These are phyloP conservation scores for Diarsia dahlii DNA, from an alignment of 2,888 invertebrate genomes.

Conservation along the genomic window DNA sequence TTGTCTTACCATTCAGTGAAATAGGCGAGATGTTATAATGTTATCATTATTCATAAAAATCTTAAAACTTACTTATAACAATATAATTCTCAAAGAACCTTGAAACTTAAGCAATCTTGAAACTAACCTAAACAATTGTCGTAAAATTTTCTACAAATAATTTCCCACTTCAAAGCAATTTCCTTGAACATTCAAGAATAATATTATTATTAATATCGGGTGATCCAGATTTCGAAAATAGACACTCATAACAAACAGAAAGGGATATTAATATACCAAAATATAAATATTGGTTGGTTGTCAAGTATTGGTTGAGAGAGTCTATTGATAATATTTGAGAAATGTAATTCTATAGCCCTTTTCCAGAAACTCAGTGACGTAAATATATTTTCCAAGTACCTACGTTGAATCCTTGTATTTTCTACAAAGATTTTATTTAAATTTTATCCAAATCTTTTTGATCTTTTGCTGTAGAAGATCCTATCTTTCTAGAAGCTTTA, in stretches of 20 bases:
- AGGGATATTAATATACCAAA: neutral
- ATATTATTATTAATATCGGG: neutral
- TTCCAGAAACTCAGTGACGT: neutral
- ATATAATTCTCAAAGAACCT: neutral
- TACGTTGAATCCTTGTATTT: slow-evolving; percentile 1
- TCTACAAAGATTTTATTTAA: slow-evolving; percentile 14
- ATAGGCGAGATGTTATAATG: neutral
- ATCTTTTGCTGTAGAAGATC: slow-evolving; percentile 21
- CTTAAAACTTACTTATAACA: neutral
- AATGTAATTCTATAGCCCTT: slow-evolving; percentile 17
- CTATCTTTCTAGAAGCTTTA: slow-evolving; percentile 33
- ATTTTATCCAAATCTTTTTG: slow-evolving; percentile 25
- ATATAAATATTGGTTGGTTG: slow-evolving; percentile 12
- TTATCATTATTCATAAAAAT: neutral
- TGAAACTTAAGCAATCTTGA: neutral
- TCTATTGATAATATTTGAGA: slow-evolving; percentile 11
- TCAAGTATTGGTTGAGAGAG: slow-evolving; percentile 2
- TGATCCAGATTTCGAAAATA: neutral
- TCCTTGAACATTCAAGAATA: neutral
- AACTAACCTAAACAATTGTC: neutral
- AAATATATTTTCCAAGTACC: slow-evolving; percentile 6
- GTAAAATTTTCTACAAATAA: neutral
- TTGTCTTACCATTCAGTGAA: neutral
- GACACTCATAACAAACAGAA: slow-evolving; percentile 6
- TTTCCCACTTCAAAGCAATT: neutral